These are phyloP conservation scores for Blennius ocellaris DNA, from an alignment of 2,113 vertebrate genomes.

Conservation along the genomic window DNA sequence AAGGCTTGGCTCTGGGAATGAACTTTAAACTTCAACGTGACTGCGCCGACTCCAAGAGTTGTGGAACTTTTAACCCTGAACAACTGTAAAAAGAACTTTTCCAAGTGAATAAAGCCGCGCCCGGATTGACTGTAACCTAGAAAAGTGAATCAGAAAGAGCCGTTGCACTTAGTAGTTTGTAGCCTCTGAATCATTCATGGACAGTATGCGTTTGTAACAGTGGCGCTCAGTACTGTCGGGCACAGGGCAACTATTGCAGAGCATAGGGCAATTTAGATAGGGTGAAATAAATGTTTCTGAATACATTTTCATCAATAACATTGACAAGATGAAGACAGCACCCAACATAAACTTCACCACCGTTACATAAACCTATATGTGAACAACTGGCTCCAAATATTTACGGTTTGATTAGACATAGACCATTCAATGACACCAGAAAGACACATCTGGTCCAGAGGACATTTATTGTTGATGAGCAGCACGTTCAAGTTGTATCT, in stretches of 20 bases:
- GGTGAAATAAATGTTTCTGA: too few relatives aligned
- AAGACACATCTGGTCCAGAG: constrained; percentile 1
- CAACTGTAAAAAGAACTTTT: not conserved
- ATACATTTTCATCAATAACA: too few relatives aligned
- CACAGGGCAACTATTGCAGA: constrained; percentile 26
- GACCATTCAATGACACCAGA: constrained; percentile 29
- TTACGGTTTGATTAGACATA: constrained; percentile 26
- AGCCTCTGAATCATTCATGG: constrained; percentile 74
- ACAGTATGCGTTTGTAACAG: constrained; percentile 40
- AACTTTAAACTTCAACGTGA: not conserved
- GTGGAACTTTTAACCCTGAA: constrained; percentile 4
- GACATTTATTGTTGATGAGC: constrained; percentile 52
- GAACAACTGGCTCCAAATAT: too few relatives aligned
- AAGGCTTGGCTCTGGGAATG: not conserved
- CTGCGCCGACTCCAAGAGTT: constrained; percentile 3
- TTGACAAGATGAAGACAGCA: too few relatives aligned
- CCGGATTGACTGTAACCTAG: constrained; percentile 6
- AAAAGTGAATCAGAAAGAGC: constrained; percentile 56
- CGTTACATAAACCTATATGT: too few relatives aligned
- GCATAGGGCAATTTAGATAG: not conserved
- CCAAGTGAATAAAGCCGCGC: not conserved
- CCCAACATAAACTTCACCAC: too few relatives aligned
- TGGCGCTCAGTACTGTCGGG: constrained; percentile 1
- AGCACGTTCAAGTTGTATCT: constrained; percentile 29
- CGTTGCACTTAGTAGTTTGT: constrained; percentile 67